Evolutionary conservation across 2,888 invertebrate species (phyloP).

Genomic region (Ophion obscuratus): DNA sequence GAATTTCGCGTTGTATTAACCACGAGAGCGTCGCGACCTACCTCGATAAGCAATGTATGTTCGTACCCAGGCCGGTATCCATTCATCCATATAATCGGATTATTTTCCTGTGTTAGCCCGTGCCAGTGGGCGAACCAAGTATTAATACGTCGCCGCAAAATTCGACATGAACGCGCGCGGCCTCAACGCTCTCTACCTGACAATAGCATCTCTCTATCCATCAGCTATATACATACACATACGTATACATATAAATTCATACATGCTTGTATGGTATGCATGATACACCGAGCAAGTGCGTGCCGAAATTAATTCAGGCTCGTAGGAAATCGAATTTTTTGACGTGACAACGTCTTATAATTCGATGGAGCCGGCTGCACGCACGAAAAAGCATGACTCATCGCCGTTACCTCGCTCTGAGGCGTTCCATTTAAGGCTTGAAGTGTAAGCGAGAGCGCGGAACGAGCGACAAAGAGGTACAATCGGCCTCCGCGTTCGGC

Average conservation of each 20-base stretch:
- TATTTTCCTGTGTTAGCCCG: constrained; percentile 71
- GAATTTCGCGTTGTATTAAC: constrained; percentile 43
- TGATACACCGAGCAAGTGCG: constrained; percentile 69
- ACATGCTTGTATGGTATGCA: constrained; percentile 11
- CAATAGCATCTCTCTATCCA: constrained; percentile 63
- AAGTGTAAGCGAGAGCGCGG: too few relatives aligned
- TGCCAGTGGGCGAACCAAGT: constrained; percentile 45
- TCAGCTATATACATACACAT: constrained; percentile 24
- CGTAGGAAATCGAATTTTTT: constrained; percentile 27
- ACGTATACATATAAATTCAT: not conserved
- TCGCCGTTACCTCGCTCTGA: too few relatives aligned
- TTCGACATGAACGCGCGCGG: constrained; percentile 30
- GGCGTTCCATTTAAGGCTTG: too few relatives aligned
- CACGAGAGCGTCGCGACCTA: constrained; percentile 34
- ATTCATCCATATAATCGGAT: constrained; percentile 70
- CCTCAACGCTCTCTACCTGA: constrained; percentile 37
- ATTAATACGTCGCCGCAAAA: constrained; percentile 65
- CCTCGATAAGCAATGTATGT: constrained; percentile 36
- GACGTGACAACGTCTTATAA: too few relatives aligned
- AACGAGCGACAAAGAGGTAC: too few relatives aligned
- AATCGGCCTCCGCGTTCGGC: too few relatives aligned
- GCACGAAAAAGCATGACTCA: too few relatives aligned
- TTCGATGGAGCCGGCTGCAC: too few relatives aligned
- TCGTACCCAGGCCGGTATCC: constrained; percentile 40
- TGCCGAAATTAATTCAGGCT: constrained; percentile 16